Base-by-base conservation (phyloP, 2,888 invertebrate species). In the Drosophila sordidula region DNA sequence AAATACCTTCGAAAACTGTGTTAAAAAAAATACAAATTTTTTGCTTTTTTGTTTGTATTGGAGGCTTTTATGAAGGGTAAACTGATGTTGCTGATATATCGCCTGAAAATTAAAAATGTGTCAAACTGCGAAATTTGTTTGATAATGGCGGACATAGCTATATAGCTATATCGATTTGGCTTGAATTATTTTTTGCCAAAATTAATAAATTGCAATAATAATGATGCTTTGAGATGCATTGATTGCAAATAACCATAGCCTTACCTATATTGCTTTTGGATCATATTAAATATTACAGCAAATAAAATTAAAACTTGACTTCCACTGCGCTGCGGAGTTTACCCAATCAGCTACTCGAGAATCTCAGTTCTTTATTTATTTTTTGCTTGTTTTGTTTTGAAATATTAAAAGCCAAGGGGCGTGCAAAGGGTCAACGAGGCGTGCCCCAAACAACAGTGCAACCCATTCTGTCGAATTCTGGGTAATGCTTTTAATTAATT, bases 401-500 rank as follows among this genome's bases (percentile, higher is more conserved):
- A 34, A 70, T 67, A 68, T 59, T 68, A 68, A 75, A 67, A 36
- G 51, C 39, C 64, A 71, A 63, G 41, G 44, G 73, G 76, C 65
- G 64, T 67, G 16, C 11, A 16, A 44, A 42, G 39, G 49, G 63
- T 62, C 66, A 71, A 62, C 62, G 26, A 57, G 56, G 56, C 74
- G 42, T 61, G 49, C 1, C 26, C 12, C 16, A 11, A 54, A 47
- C 25, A 75, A 83, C 87, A 84, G 78, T 81, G 82, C 47, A 34
- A 42, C 6, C 50, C 69, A 71, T 84, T 87, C 79, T 73, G 55
- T 75, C 49, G 68, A 70, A 45, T 74, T 64, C 70, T 51, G 58
- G 57, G 58, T 66, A 81, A 72, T 70, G 76, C 29, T 85, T 85
- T 84, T 84, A 85, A 84, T 84, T 84, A 84, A 87, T 87, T 87